Evolutionary conservation across 2,888 invertebrate species (phyloP).

Genomic region (Escarpia spicata): DNA sequence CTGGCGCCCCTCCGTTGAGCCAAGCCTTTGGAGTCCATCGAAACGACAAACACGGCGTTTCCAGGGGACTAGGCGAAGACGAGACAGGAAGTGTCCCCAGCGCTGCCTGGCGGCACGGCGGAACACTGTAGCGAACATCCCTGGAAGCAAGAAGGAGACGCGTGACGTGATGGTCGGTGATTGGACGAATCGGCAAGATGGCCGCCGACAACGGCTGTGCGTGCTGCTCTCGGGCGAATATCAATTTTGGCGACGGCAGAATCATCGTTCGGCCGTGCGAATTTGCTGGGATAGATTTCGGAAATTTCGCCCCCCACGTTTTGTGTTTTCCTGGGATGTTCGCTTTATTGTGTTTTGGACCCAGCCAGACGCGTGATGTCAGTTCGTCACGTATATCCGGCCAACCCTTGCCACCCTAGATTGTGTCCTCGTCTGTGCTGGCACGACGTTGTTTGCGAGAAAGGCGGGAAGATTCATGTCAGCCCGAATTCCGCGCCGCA

Average conservation of each 20-base stretch:
- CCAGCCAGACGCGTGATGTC: background rate
- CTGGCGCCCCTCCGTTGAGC: background rate
- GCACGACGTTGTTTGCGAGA: background rate
- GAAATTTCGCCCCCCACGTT: background rate
- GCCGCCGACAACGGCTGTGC: background rate
- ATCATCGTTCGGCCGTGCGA: background rate
- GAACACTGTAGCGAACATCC: slow-evolving; percentile 36
- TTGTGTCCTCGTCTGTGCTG: background rate
- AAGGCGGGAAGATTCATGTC: background rate
- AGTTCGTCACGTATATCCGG: background rate
- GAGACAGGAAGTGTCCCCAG: slow-evolving; percentile 19
- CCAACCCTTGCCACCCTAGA: background rate
- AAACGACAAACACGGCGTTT: background rate
- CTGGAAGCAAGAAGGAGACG: slow-evolving; percentile 24
- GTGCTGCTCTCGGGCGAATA: background rate
- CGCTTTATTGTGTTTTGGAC: background rate
- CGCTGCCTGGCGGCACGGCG: slow-evolving; percentile 27
- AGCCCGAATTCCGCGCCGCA: background rate
- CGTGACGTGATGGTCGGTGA: background rate
- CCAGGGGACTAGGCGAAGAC: slow-evolving; percentile 13
- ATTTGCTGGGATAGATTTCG: background rate
- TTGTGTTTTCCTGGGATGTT: slow-evolving; percentile 7
- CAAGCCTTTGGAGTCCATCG: background rate
- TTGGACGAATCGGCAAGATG: slow-evolving; percentile 6
- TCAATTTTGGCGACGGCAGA: background rate